Base-by-base conservation (phyloP, 2,888 invertebrate species). In the Muschampia staudingeri region DNA sequence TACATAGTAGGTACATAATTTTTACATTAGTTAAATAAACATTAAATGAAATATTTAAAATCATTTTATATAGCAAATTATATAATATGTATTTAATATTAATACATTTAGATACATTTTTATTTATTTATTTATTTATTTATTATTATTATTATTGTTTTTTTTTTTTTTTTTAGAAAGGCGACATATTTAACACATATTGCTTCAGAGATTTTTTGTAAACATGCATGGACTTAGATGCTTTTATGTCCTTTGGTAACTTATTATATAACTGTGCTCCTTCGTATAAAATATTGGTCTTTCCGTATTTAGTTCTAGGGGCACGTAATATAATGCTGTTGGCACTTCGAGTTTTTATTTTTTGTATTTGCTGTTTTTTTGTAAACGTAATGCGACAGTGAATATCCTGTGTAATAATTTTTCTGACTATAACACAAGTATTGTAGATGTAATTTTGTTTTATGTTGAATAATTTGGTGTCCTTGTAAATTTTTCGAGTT, bases 361-460 rank as follows among this genome's bases (percentile, higher is more conserved):
- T 65, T 25, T 65, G 65, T 8, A 65, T 25, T 25, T 65, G 65
- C 65, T 25, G 25, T 65, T 65, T 65, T 65, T 65, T 25, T n/a
- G 65, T 65, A 19, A 65, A 65, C 3, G 25, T 65, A 25, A 65
- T 65, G 25, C 65, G 19, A 65, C 52, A 52, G n/a, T 52, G 52
- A 6, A 65, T 11, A 65, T 65, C 30, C 11, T 65, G 34, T 1
- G 34, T 67, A 25, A 67, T 25, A 30, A 67, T 34, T 34, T 67
- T 34, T 12, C 67, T 25, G 1, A 67, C 14, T 25, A 67, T 2
- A 12, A 67, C 2, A 12, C 67, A 67, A 5, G 11, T 67, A 14
- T 67, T 67, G n/a, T 67, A 67, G 11, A 67, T 67, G 9, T 67
- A 67, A 12, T 34, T 34, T 67, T 67, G 67, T 12, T 11, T 67